Percentiles rank a stretch among this genome's conserved stretches.
These are phyloP conservation scores for Rhagoletis zephyria DNA, from an alignment of 1,140 invertebrate genomes.

Conservation along the genomic window DNA sequence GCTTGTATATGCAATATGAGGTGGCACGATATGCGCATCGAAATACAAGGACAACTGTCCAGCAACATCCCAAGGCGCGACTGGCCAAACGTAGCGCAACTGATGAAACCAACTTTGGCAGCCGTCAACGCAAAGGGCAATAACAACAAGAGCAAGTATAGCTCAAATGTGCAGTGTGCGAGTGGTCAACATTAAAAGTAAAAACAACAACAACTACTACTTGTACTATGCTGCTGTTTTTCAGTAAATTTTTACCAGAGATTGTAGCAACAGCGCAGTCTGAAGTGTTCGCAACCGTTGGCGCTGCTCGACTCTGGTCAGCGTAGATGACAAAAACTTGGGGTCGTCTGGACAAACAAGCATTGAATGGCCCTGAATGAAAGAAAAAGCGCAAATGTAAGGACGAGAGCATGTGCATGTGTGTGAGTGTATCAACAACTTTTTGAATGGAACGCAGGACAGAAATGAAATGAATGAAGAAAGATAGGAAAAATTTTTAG, in stretches of 20 bases:
- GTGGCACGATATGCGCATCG: background rate
- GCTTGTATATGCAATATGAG: background rate
- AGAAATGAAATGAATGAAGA: background rate
- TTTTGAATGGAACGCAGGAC: background rate
- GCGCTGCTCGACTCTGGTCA: background rate
- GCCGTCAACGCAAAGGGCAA: slow-evolving; percentile 13
- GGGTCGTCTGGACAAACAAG: slow-evolving; percentile 72
- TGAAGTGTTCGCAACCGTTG: slow-evolving; percentile 57
- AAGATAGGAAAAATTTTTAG: background rate
- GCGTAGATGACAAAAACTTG: slow-evolving; percentile 61
- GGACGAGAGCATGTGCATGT: background rate
- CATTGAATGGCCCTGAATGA: slow-evolving; percentile 46
- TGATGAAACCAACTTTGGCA: slow-evolving; percentile 53
- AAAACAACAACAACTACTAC: slow-evolving; percentile 55
- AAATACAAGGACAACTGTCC: background rate
- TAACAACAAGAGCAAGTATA: background rate
- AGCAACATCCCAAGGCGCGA: slow-evolving; percentile 22
- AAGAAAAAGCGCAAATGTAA: slow-evolving; percentile 49
- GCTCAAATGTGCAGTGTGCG: background rate
- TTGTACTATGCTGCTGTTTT: background rate
- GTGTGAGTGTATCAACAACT: background rate
- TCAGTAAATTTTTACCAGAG: background rate
- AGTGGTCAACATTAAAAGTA: slow-evolving; percentile 27
- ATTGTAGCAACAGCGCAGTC: slow-evolving; percentile 57
- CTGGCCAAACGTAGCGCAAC: background rate